Conservation (phyloP, 2,888 invertebrate genomes). For the Liopterus haemorrhoidalis region DNA sequence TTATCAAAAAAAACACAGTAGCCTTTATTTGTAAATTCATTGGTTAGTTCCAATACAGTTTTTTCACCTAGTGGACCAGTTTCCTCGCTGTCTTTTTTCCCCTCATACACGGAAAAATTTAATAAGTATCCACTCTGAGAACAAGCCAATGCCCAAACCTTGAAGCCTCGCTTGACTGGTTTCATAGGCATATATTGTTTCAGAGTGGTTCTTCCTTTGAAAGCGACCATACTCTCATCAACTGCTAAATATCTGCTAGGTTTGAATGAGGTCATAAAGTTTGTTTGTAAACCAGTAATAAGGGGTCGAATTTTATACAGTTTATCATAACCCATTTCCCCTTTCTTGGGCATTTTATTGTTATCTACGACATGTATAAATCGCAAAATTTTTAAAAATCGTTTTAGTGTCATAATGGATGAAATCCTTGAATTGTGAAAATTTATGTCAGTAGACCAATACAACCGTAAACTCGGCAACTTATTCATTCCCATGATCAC, state of each 20-base stretch:
- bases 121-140: conserved; percentile 28
- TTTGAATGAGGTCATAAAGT: neutral
- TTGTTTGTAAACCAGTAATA: neutral
- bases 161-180: conserved; percentile 30
- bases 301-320: neutral
- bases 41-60: conserved; percentile 29
- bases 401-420: conserved; percentile 22
- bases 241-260: conserved; percentile 3
- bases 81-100: conserved; percentile 20
- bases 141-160: conserved; percentile 31
- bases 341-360: conserved; percentile 20
- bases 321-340: neutral
- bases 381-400: conserved; percentile 29
- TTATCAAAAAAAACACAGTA: conserved; percentile 30
- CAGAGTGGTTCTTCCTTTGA: conserved; percentile 26
- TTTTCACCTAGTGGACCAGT: conserved; percentile 31
- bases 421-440: conserved; percentile 10
- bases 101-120: conserved; percentile 32
- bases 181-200: conserved; percentile 31
- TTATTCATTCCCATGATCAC: conserved; percentile 28
- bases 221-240: conserved; percentile 19
- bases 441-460: conserved; percentile 9
- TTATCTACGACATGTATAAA: conserved; percentile 28
- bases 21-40: conserved; percentile 22
- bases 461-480: conserved; percentile 13